Evolutionary conservation across 2,888 invertebrate genomes (phyloP), one percentile per base, ranked within the genome.

Genomic region (Cenopis cana): DNA sequence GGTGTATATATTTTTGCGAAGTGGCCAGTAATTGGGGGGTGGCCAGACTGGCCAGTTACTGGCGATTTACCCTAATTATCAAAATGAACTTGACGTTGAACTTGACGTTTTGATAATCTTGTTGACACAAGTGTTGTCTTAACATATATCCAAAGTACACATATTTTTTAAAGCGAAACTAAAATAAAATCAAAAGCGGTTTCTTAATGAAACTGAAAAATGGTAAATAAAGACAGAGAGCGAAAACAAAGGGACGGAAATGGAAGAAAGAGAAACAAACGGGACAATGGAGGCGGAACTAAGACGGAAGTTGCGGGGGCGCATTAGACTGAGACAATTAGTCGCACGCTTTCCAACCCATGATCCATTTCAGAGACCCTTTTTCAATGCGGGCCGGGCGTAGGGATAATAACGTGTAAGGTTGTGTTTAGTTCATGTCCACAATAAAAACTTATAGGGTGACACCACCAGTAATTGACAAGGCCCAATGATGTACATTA

Each of bases 251-350:
- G 69, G 67, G 49, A 36, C 69, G 74, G 74, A 69, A 73, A 70
- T 64, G 69, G 70, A 70, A 69, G 73, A 55, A 69, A 59, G 68
- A 74, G 73, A 61, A 55, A 61, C 71, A 71, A 71, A 71, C 71
- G 71, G 61, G 5, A 71, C 71, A 71, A 71, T 71, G 50, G 61
- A 61, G 49, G 55, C 69, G 71, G 71, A 67, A 71, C 66, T 71
- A 61, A 71, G 67, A 67, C 71, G 67, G 71, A 71, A 70, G 20
- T 52, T 38, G 70, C 60, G 66, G 70, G 50, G 65, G 70, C 57
- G 73, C 73, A 74, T 74, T 74, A 74, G 74, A 60, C 67, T 60
- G 65, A 59, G 66, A 72, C 74, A 74, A 74, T 74, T 74, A 74
- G 74, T 67, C 67, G 69, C 73, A 64, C 68, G 64, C 14, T 59